These are phyloP conservation scores for Campylomormyrus numenius DNA, from an alignment of 2,113 vertebrate genomes.

Conservation along the genomic window DNA sequence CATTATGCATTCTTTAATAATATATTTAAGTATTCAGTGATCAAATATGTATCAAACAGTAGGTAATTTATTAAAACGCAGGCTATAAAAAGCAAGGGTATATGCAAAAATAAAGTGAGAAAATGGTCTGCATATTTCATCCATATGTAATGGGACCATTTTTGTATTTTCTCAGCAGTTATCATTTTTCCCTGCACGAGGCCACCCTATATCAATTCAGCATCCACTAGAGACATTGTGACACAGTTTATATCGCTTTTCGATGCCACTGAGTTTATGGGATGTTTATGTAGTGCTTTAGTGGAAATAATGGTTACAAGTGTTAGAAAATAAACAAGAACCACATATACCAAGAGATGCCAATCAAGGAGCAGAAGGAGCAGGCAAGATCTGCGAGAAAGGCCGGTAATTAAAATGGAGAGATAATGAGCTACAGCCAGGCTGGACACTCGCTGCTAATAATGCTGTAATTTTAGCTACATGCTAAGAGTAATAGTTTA, in stretches of 20 bases:
- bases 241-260: background rate
- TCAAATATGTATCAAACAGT: background rate
- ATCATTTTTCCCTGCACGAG: background rate
- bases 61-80: background rate
- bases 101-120: background rate
- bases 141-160: background rate
- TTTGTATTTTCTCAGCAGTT: background rate
- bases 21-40: background rate
- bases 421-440: background rate
- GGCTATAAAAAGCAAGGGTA: background rate
- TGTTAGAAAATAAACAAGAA: background rate
- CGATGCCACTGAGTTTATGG: background rate
- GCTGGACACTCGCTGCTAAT: background rate
- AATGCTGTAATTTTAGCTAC: background rate
- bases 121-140: background rate
- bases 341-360: background rate
- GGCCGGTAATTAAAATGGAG: background rate
- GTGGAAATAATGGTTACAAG: background rate
- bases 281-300: background rate
- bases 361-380: background rate
- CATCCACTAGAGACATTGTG: background rate
- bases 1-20: background rate
- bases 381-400: background rate
- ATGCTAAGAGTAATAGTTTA: background rate
- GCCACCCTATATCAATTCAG: background rate